phyloP scores from a whole-genome alignment of 2,888 invertebrate genomes.

The Omphaloscelis lunosa region DNA sequence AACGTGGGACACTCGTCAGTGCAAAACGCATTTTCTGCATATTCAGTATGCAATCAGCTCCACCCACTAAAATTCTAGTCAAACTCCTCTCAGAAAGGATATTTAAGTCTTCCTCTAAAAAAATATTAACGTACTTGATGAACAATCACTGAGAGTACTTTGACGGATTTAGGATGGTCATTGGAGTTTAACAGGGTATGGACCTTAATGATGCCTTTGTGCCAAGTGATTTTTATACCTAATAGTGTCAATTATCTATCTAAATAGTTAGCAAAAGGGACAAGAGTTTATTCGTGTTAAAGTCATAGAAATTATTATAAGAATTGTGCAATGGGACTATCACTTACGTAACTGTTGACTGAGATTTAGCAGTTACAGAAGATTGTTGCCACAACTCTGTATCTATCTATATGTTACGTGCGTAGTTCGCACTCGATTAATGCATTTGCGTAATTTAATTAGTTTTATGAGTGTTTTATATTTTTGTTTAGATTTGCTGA shows the following conservation, averaged over 20 bases:
- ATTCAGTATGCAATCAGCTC: conserved; percentile 78
- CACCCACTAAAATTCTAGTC: conserved; percentile 87
- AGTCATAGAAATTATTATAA: conserved; percentile 84
- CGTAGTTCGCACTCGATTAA: conserved; percentile 79
- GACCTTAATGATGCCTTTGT: conserved; percentile 89
- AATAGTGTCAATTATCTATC: conserved; percentile 89
- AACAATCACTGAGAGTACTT: conserved; percentile 85
- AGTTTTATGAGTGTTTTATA: conserved; percentile 81
- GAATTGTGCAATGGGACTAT: conserved; percentile 87
- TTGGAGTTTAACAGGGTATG: conserved; percentile 89
- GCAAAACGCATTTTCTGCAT: conserved; percentile 73
- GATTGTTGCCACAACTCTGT: conserved; percentile 83
- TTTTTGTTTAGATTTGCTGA: conserved; percentile 81
- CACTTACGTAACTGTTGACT: conserved; percentile 74
- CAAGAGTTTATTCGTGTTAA: conserved; percentile 86
- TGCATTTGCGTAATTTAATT: conserved; percentile 90
- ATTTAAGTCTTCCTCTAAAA: conserved; percentile 83
- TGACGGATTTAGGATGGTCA: conserved; percentile 84
- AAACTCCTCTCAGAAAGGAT: conserved; percentile 86
- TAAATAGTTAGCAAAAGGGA: conserved; percentile 85
- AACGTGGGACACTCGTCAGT: conserved; percentile 77
- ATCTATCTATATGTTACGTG: conserved; percentile 74
- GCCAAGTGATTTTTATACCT: conserved; percentile 90
- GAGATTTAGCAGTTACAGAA: conserved; percentile 75
- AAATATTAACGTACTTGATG: conserved; percentile 70